Percentiles rank a stretch among this genome's conserved stretches.
These are phyloP conservation scores for Hypomecis punctinalis DNA, from an alignment of 2,888 invertebrate genomes.

Conservation along the genomic window DNA sequence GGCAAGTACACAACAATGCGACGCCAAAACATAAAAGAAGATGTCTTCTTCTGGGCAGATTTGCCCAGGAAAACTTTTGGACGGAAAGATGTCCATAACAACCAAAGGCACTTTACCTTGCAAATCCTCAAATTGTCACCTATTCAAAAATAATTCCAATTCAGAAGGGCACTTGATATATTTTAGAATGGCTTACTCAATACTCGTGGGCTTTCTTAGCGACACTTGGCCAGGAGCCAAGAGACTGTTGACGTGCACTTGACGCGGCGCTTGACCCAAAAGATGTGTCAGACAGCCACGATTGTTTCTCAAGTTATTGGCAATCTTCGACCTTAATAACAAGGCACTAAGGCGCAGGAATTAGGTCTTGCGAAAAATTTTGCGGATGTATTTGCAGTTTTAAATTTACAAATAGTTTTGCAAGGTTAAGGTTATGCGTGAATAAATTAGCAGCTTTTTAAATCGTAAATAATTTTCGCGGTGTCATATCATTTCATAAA, in stretches of 20 bases:
- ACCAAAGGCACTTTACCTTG: background rate
- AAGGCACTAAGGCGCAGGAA: background rate
- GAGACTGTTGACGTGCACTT: constrained; percentile 71
- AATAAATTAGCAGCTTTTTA: background rate
- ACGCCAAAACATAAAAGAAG: too few species aligned
- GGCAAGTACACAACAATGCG: too few species aligned
- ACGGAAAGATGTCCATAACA: background rate
- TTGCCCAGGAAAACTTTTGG: background rate
- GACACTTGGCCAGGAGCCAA: constrained; percentile 70
- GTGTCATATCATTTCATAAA: too few species aligned
- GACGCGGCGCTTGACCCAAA: constrained; percentile 77
- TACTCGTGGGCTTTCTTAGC: constrained; percentile 61
- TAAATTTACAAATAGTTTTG: constrained; percentile 4
- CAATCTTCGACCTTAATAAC: constrained; percentile 14
- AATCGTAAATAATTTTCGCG: too few species aligned
- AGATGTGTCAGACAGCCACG: constrained; percentile 59
- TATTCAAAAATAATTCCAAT: constrained; percentile 27
- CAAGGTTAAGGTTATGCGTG: constrained; percentile 13
- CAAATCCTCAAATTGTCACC: constrained; percentile 20
- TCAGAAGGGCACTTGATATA: constrained; percentile 38
- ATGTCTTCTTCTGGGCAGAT: too few species aligned
- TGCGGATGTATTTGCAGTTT: constrained; percentile 1
- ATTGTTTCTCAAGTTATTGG: constrained; percentile 26
- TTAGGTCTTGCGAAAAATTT: constrained; percentile 6
- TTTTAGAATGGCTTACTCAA: constrained; percentile 62